phyloP scores from a whole-genome alignment of 2,797 vertebrate genomes.

The Enteromius thamalakanensis region DNA sequence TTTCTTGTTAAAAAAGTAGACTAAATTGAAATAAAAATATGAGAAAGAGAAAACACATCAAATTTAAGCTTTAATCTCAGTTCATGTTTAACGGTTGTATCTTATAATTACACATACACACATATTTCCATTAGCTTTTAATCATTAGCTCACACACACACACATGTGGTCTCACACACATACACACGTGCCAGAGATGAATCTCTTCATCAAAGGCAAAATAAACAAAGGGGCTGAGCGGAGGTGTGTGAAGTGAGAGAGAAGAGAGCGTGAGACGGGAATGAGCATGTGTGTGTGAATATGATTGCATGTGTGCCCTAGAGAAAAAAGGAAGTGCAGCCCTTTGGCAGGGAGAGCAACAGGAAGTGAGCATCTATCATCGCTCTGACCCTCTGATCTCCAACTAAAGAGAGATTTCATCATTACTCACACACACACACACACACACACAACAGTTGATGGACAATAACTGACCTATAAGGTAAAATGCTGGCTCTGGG shows the following conservation, averaged over 20 bases:
- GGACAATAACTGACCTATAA: constrained; percentile 5
- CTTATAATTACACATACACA: not conserved
- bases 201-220: constrained; percentile 31
- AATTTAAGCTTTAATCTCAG: not conserved
- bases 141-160: constrained; percentile 72
- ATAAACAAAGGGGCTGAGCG: constrained; percentile 1
- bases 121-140: not conserved
- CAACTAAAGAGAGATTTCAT: constrained; percentile 69
- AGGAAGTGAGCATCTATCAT: constrained; percentile 74
- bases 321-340: constrained; percentile 65
- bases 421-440: constrained; percentile 63
- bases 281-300: constrained; percentile 29
- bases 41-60: not conserved
- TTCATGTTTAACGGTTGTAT: not conserved
- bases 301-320: constrained; percentile 22
- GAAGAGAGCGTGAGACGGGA: constrained; percentile 36
- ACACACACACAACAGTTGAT: not conserved
- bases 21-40: not conserved
- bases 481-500: not conserved
- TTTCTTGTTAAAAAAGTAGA: not conserved
- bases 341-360: constrained; percentile 66
- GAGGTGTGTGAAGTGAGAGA: constrained; percentile 59
- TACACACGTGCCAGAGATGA: not conserved
- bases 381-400: constrained; percentile 58
- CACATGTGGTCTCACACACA: constrained; percentile 70